Evolutionary conservation across 2,888 invertebrate genomes (phyloP).

Genomic region (Noctuana brunneofusca): DNA sequence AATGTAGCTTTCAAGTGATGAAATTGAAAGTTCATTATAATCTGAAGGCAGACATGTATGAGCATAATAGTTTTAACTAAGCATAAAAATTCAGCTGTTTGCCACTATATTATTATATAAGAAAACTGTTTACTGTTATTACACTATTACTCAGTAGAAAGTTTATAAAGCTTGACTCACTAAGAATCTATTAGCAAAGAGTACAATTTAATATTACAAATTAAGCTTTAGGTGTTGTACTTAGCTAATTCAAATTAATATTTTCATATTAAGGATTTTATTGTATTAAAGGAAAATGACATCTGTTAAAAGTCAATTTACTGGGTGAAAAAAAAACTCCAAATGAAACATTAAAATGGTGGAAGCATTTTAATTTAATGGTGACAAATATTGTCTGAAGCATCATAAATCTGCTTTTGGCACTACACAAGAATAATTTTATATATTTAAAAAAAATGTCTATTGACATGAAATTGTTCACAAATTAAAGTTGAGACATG

Average conservation of each 20-base stretch:
- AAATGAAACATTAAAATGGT: not conserved
- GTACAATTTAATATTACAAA: constrained; percentile 47
- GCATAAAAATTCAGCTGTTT: not conserved
- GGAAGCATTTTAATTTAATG: too few species aligned
- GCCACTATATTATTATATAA: not conserved
- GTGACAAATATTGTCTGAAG: not conserved
- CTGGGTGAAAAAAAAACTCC: not conserved
- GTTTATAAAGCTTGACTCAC: constrained; percentile 12
- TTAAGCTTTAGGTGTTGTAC: constrained; percentile 44
- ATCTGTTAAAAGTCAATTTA: not conserved
- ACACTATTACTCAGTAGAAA: constrained; percentile 11
- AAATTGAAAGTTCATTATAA: too few species aligned
- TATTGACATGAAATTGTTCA: too few species aligned
- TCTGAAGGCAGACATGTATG: too few species aligned
- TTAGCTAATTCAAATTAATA: constrained; percentile 34
- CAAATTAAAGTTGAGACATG: not conserved
- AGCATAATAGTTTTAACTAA: not conserved
- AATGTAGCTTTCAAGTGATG: too few species aligned
- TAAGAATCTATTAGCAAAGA: constrained; percentile 39
- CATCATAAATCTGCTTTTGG: not conserved
- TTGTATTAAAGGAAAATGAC: not conserved
- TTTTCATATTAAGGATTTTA: constrained; percentile 13
- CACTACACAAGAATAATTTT: not conserved
- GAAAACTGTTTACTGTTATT: not conserved
- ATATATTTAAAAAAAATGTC: not conserved